Evolutionary conservation across 2,113 vertebrate genomes (phyloP).

Genomic region (Callithrix jacchus): DNA sequence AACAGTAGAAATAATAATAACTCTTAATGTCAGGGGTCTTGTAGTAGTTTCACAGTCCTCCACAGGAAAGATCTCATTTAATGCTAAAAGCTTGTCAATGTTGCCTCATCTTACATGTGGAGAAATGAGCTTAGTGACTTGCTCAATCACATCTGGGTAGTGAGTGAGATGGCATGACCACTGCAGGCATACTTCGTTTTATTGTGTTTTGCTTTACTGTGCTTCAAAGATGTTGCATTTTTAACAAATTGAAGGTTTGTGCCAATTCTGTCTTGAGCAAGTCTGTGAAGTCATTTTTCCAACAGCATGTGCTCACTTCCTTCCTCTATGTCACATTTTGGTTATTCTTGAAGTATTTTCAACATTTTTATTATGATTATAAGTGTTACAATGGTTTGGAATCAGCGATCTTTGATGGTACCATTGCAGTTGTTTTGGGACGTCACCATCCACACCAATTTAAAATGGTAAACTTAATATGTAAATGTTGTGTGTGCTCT

Average conservation of each 20-base stretch:
- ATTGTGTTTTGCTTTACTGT: neutral
- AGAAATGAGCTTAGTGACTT: neutral
- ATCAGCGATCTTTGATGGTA: too few species aligned
- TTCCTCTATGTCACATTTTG: too few species aligned
- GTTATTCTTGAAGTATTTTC: too few species aligned
- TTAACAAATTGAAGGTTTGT: neutral
- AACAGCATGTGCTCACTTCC: too few species aligned
- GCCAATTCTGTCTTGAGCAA: neutral
- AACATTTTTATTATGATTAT: too few species aligned
- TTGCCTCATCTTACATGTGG: neutral
- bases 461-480: too few species aligned
- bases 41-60: neutral
- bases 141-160: accelerated
- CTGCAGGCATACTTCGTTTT: neutral
- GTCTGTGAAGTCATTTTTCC: too few species aligned
- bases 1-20: neutral
- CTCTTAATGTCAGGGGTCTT: neutral
- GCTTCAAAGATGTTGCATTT: neutral
- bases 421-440: too few species aligned
- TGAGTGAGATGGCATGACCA: neutral
- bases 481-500: too few species aligned
- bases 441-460: too few species aligned
- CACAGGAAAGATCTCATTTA: neutral
- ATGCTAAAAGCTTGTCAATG: neutral
- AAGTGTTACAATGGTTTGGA: too few species aligned